These are phyloP conservation scores for Diplodus sargus DNA, from an alignment of 2,797 vertebrate species.

Conservation along the genomic window DNA sequence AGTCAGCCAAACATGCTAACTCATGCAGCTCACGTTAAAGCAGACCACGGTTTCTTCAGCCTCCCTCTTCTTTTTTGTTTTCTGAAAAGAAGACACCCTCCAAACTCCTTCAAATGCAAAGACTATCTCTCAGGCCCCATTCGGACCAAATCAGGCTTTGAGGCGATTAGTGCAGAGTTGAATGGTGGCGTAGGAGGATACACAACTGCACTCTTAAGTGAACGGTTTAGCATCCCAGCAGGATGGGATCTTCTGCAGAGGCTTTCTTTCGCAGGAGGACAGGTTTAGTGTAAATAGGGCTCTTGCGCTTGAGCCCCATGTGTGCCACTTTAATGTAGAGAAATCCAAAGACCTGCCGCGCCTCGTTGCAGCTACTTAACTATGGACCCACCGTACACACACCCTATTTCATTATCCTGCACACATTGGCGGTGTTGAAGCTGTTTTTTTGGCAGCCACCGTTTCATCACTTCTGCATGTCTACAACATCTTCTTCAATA, in stretches of 20 bases:
- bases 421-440: neutral
- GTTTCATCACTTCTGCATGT: conserved; percentile 24
- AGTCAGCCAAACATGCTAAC: neutral
- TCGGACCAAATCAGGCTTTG: too few species aligned
- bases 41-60: neutral
- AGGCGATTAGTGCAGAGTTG: too few species aligned
- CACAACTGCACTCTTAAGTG: too few species aligned
- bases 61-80: neutral
- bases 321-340: neutral
- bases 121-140: neutral
- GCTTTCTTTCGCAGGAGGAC: too few species aligned
- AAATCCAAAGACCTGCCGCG: neutral
- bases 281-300: too few species aligned
- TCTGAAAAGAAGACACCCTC: neutral
- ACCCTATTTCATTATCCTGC: neutral
- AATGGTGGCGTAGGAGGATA: too few species aligned
- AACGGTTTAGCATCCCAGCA: too few species aligned
- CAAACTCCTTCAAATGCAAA: neutral
- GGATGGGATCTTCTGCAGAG: too few species aligned
- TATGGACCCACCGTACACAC: neutral
- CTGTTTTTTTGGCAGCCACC: conserved; percentile 4
- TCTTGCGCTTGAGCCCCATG: neutral
- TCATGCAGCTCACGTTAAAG: neutral
- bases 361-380: neutral
- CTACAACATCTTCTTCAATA: neutral